Conservation (phyloP, 1,140 invertebrate species). For the Drosophila baimaii region DNA sequence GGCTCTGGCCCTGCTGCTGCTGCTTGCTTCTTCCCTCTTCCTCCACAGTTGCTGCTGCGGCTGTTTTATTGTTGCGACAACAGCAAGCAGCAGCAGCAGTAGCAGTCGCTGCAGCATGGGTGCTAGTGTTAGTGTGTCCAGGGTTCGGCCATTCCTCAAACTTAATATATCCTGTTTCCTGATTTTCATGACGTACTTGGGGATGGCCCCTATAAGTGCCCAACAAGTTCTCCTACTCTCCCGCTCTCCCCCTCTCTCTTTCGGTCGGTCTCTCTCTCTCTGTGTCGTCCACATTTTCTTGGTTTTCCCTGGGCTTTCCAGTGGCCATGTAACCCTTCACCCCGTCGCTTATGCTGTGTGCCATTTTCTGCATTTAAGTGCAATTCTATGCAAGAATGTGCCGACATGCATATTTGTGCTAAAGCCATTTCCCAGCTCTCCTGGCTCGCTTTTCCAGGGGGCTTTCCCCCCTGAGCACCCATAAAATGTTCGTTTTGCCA, state of each 20-base stretch:
- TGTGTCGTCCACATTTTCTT: slow-evolving; percentile 61
- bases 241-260: too few relatives aligned
- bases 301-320: slow-evolving; percentile 47
- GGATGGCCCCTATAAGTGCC: slow-evolving; percentile 63
- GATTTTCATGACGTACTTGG: slow-evolving; percentile 80
- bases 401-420: slow-evolving; percentile 81
- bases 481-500: slow-evolving; percentile 81
- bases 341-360: slow-evolving; percentile 54
- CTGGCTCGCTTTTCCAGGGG: slow-evolving; percentile 15
- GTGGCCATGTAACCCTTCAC: slow-evolving; percentile 17
- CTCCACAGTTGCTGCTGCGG: slow-evolving; percentile 33
- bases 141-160: slow-evolving; percentile 72
- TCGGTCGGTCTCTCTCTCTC: slow-evolving; percentile 1
- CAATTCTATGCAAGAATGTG: slow-evolving; percentile 82
- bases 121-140: slow-evolving; percentile 45
- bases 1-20: slow-evolving; percentile 38
- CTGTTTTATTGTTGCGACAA: slow-evolving; percentile 68
- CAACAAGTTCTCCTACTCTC: slow-evolving; percentile 22
- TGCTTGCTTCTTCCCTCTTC: slow-evolving; percentile 8
- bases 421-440: slow-evolving; percentile 67
- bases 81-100: slow-evolving; percentile 68
- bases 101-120: slow-evolving; percentile 25
- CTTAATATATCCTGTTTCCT: slow-evolving; percentile 83
- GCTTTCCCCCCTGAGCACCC: slow-evolving; percentile 28
- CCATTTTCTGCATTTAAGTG: slow-evolving; percentile 82